Conservation (phyloP, 2,113 vertebrate genomes). For the Callospermophilus lateralis region DNA sequence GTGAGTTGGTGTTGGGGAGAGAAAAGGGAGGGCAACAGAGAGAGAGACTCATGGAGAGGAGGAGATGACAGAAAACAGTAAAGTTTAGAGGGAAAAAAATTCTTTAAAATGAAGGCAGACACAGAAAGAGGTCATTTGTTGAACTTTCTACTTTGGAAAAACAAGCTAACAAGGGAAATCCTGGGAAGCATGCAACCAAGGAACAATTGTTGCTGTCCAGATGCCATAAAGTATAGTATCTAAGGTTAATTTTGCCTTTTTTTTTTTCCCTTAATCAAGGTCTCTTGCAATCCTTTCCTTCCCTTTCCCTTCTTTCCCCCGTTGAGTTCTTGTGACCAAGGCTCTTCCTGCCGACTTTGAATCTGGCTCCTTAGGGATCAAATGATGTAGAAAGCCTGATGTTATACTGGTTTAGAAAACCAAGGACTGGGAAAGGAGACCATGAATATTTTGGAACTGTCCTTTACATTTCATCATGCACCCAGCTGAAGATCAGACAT, state of each 20-base stretch:
- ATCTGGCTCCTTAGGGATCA: no score
- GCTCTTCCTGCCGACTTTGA: neutral
- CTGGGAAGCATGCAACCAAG: neutral
- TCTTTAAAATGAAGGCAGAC: neutral
- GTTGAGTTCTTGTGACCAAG: neutral
- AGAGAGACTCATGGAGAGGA: neutral
- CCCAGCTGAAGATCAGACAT: neutral
- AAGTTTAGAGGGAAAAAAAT: neutral
- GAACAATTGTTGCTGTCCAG: neutral
- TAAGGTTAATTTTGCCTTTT: neutral
- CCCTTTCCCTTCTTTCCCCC: neutral
- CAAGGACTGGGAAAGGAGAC: neutral
- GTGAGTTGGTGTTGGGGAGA: neutral
- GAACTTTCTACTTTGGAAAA: neutral
- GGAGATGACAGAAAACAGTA: neutral
- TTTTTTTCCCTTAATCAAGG: neutral
- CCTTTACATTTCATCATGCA: neutral
- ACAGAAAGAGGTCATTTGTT: neutral
- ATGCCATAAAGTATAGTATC: neutral
- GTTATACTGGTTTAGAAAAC: neutral
- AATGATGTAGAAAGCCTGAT: rapidly evolving
- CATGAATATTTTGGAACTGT: neutral
- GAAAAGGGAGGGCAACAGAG: neutral
- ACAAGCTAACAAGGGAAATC: neutral
- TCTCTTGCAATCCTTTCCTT: neutral